Conservation (phyloP, 2,113 vertebrate genomes). For the Heterotilapia buettikoferi region DNA sequence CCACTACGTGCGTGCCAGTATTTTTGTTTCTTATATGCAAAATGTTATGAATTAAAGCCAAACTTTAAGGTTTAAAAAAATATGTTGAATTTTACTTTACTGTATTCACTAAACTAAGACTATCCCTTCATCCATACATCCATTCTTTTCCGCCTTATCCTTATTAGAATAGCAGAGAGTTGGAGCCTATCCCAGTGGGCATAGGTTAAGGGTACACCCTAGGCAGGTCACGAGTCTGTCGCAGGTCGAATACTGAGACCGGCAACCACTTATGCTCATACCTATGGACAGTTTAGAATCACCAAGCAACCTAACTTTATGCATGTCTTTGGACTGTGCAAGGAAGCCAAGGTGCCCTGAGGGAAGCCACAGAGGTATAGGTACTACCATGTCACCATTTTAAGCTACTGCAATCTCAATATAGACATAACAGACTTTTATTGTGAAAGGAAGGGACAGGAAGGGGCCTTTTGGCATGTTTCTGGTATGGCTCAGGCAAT, state of each 20-base stretch:
- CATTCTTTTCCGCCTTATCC: background rate
- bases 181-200: background rate
- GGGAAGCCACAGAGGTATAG: background rate
- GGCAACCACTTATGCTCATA: background rate
- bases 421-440: background rate
- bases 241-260: background rate
- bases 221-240: background rate
- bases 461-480: background rate
- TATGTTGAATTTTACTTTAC: background rate
- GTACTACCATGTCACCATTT: background rate
- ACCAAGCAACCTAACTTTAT: background rate
- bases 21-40: background rate
- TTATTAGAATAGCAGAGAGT: background rate
- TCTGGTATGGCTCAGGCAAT: background rate
- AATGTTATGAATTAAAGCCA: background rate
- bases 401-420: background rate
- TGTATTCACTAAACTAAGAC: background rate
- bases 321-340: background rate
- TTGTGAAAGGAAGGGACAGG: background rate
- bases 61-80: background rate
- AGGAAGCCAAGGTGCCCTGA: background rate
- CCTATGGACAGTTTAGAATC: background rate
- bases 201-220: background rate
- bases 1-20: background rate
- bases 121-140: background rate